Conservation (phyloP, 1,140 invertebrate species). For the Saxidomus purpurata region DNA sequence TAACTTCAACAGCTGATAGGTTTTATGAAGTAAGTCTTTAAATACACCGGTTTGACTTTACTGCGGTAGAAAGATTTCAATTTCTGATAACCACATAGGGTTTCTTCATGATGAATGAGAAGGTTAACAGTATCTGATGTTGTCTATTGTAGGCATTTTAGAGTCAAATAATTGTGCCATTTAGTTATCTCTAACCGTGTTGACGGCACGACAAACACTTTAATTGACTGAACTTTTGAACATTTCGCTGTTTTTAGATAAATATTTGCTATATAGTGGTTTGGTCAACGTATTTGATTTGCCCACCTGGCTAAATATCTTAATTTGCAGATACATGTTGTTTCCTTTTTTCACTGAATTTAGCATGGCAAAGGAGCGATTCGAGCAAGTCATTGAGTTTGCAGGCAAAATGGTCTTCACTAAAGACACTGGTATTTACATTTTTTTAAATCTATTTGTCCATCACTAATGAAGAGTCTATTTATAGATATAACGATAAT, state of each 20-base stretch:
- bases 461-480: too few relatives aligned
- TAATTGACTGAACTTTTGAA: conserved; percentile 48
- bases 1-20: background rate
- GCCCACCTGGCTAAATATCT: background rate
- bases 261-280: background rate
- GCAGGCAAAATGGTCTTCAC: too few relatives aligned
- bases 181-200: conserved; percentile 60
- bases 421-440: too few relatives aligned
- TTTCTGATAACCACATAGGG: conserved; percentile 48
- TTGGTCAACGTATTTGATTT: background rate
- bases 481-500: too few relatives aligned
- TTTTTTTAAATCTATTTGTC: too few relatives aligned
- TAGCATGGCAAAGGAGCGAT: too few relatives aligned
- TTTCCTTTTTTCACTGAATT: too few relatives aligned
- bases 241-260: background rate
- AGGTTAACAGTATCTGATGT: conserved; percentile 22
- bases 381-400: too few relatives aligned
- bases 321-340: too few relatives aligned
- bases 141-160: conserved; percentile 27
- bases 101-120: conserved; percentile 46
- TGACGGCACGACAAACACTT: conserved; percentile 26
- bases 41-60: conserved; percentile 16
- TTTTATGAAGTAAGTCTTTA: background rate
- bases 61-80: conserved; percentile 46
- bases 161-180: conserved; percentile 63